These are phyloP conservation scores for Priocnemis perturbator DNA, from an alignment of 2,888 invertebrate genomes.

Conservation along the genomic window DNA sequence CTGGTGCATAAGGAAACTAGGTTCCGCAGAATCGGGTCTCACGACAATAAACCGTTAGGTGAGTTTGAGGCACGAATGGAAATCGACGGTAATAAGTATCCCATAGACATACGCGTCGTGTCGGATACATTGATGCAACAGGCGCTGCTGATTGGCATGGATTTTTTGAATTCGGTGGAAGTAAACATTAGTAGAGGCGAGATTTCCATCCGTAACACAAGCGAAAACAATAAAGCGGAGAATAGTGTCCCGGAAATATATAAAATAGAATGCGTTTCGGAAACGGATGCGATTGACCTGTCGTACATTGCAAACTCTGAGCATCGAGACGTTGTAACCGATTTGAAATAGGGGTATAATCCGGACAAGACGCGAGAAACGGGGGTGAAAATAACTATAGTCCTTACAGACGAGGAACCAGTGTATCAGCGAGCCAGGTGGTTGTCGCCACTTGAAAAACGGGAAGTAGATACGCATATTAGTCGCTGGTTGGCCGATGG, in stretches of 20 bases:
- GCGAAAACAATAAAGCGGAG: background rate
- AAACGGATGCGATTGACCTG: background rate
- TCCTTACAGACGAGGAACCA: background rate
- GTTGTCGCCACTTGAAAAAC: background rate
- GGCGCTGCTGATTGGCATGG: slow-evolving; percentile 12
- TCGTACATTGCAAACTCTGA: background rate
- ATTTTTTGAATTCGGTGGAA: background rate
- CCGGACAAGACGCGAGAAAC: slow-evolving; percentile 2
- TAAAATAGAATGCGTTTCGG: too few species aligned
- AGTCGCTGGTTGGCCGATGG: background rate
- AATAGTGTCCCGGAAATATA: background rate
- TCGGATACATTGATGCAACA: slow-evolving; percentile 23
- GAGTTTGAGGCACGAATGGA: slow-evolving; percentile 5
- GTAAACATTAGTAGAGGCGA: background rate
- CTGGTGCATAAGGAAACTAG: background rate
- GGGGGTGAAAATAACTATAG: background rate
- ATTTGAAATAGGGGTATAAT: background rate
- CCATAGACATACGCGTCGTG: slow-evolving; percentile 30
- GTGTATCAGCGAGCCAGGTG: background rate
- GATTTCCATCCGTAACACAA: background rate
- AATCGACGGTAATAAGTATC: slow-evolving; percentile 27
- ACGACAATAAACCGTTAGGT: slow-evolving; percentile 21
- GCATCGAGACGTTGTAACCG: background rate
- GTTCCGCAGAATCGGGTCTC: slow-evolving; percentile 28
- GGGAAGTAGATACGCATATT: background rate